Evolutionary conservation across 2,113 vertebrate genomes (phyloP).

Genomic region (Myocastor coypus): DNA sequence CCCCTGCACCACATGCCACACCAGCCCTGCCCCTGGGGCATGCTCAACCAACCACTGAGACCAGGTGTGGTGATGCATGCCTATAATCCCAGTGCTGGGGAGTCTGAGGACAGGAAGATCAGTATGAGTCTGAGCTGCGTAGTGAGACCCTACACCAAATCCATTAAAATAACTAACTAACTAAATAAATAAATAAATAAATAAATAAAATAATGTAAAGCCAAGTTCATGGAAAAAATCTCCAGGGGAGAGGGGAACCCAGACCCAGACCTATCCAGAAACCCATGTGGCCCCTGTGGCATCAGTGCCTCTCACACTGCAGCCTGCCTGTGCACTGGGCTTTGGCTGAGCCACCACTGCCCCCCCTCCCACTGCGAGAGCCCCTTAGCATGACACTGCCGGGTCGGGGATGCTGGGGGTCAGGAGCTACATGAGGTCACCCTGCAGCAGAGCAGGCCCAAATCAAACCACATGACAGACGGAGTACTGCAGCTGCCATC

Average conservation of each 20-base stretch:
- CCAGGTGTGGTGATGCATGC: too few species aligned
- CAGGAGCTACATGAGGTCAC: background rate
- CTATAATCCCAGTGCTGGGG: too few species aligned
- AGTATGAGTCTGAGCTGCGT: too few species aligned
- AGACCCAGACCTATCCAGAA: background rate
- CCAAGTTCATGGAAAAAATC: background rate
- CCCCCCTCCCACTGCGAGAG: background rate
- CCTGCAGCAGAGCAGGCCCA: background rate
- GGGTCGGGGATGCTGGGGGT: background rate
- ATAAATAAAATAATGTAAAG: too few species aligned
- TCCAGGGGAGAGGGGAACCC: background rate
- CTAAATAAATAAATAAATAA: too few species aligned
- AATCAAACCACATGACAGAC: background rate
- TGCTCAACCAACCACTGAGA: too few species aligned
- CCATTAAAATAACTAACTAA: too few species aligned
- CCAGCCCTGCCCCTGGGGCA: too few species aligned
- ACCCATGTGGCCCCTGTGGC: accelerated
- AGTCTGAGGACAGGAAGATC: too few species aligned
- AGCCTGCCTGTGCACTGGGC: background rate
- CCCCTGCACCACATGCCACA: too few species aligned
- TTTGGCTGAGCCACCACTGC: background rate
- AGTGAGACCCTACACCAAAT: too few species aligned
- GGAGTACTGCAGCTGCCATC: background rate
- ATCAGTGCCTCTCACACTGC: background rate
- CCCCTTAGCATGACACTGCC: background rate